Evolutionary conservation across 2,888 invertebrate species (phyloP).

Genomic region (Lepidocyrtoides sp.): DNA sequence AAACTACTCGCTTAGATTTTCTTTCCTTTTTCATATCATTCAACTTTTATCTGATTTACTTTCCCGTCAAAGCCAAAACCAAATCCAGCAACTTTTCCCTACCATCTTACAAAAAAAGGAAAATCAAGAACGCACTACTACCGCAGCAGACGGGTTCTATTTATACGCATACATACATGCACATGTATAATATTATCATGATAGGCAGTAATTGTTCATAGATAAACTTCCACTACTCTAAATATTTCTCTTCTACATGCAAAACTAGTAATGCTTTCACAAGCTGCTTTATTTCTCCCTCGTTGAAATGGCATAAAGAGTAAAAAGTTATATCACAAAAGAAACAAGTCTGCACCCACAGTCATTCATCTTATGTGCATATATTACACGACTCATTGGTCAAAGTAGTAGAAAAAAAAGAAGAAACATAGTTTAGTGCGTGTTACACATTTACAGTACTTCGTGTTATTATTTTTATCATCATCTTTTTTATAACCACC

Average conservation of each 20-base stretch:
- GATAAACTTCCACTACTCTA: too few relatives aligned
- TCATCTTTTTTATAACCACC: not conserved
- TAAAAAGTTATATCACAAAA: not conserved
- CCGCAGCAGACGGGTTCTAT: too few relatives aligned
- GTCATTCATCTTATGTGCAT: not conserved
- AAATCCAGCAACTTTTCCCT: too few relatives aligned
- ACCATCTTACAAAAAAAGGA: not conserved
- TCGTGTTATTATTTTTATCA: not conserved
- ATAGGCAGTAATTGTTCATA: too few relatives aligned
- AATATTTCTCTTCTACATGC: too few relatives aligned
- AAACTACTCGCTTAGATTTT: not conserved
- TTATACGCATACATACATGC: too few relatives aligned
- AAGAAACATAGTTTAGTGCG: not conserved
- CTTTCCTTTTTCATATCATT: constrained; percentile 10
- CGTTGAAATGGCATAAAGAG: not conserved
- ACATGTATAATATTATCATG: too few relatives aligned
- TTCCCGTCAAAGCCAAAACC: too few relatives aligned
- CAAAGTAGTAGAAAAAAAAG: not conserved
- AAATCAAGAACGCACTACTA: too few relatives aligned
- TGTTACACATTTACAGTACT: not conserved
- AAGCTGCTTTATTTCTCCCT: too few relatives aligned
- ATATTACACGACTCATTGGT: constrained; percentile 5
- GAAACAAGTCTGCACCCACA: not conserved
- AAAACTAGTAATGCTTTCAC: too few relatives aligned
- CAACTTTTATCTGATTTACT: constrained; percentile 32